Base-by-base conservation (phyloP, 2,888 invertebrate species). In the Callinectes sapidus region DNA sequence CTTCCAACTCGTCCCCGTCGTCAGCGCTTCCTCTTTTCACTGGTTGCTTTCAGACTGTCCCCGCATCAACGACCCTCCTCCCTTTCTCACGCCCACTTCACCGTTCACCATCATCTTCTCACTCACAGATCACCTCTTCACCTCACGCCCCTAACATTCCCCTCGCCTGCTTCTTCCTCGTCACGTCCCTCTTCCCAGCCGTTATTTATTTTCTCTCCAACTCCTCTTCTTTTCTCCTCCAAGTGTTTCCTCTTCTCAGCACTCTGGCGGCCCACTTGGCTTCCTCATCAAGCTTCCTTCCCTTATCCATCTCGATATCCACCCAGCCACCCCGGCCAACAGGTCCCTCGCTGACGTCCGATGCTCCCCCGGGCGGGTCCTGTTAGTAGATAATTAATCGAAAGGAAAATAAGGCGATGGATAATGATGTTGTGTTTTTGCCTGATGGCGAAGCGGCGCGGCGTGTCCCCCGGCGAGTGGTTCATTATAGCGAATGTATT, bases 351-450 rank as follows among this genome's bases (percentile, higher is more conserved):
- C 81, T 81, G 81, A 81, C 81, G 81, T 81, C 18, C 81, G 81
- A 81, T n/a, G 35, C 35, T 81, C 81, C 81, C 81, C 16, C 35
- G 35, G 81, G 81, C 81, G 32, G 35, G 16, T 81, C 81, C 81
- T 35, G 81, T 81, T 81, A 81, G 81, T 81, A 81, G 81, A 81
- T 81, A 81, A 81, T 81, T 81, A 32, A 81, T 81, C 81, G 81
- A 81, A 35, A 81, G 81, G 81, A 81, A 81, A 81, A 81, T 81
- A 81, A 81, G 81, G 81, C 81, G 81, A 81, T 81, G 35, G 81
- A 81, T 35, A 81, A 81, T 81, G 81, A 35, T 81, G 81, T 32
- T 81, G 35, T 81, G 81, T 81, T 81, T 81, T 81, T 81, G 35
- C 81, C 35, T 81, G 81, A 16, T 81, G 16, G 81, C 14, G 81